Evolutionary conservation across 2,113 vertebrate genomes (phyloP), one percentile per base, ranked within the genome.

Genomic region (Lophura nycthemera): DNA sequence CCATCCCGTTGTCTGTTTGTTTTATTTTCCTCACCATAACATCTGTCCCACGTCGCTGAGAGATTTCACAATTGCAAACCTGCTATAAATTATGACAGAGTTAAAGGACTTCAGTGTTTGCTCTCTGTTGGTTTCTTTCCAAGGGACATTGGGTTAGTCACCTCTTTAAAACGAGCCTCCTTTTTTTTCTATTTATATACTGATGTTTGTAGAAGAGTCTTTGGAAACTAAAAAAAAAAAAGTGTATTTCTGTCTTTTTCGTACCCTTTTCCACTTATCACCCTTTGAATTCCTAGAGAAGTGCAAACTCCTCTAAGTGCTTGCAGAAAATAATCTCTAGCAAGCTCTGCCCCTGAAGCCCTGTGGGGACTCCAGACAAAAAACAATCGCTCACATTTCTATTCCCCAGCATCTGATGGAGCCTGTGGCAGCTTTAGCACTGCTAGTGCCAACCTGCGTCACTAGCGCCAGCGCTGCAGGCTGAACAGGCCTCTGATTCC

Each of bases 61-160:
- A 87, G 82, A 93, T 95, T 97, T 97, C 94, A 95, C 88, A 95
- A 96, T 25, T 96, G 93, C 88, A 95, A 96, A 92, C 81, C 83
- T 95, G 66, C 84, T 91, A 81, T 83, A 91, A 96, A 93, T 96
- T 93, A 95, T 92, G 86, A 92, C 89, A 6, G 52, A 78, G 77
- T 95, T 91, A 94, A 93, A 95, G 81, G 43, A 88, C 82, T 89
- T 86, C 74, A 90, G 61, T 92, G 71, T 92, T 93, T 95, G 80
- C 82, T 65, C 63, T 76, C 59, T 80, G 69, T 73, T 94, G 24
- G 50, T 94, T 87, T 59, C n/a, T 93, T 95, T 83, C 64, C 83
- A 90, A 20, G 29, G 43, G 63, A 86, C 72, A 63, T 65, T 75
- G 61, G 89, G 66, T 92, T 91, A 93, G 72, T 74, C 36, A 70